phyloP scores from a whole-genome alignment of 2,797 vertebrate species.

The Leuciscus waleckii region DNA sequence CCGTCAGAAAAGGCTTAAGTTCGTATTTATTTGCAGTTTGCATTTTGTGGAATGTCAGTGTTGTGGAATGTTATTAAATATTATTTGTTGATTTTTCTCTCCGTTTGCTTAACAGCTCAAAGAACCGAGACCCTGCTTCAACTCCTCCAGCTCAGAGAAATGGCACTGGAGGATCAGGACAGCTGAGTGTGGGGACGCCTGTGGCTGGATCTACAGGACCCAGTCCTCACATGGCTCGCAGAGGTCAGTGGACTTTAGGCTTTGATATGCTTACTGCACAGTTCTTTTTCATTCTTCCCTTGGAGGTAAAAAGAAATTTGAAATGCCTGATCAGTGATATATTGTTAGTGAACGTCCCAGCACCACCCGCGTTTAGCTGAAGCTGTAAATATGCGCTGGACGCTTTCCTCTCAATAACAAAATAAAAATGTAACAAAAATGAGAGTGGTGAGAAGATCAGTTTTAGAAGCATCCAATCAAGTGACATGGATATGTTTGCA shows the following conservation, averaged over 20 bases:
- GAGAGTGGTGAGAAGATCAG: not conserved
- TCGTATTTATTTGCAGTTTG: not conserved
- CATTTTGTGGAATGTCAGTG: not conserved
- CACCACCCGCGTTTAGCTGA: not conserved
- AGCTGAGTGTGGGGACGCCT: slow-evolving; percentile 74
- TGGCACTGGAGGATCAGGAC: slow-evolving; percentile 72
- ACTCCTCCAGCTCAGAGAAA: slow-evolving; percentile 82
- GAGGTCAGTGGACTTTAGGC: slow-evolving; percentile 77
- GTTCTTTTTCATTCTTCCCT: not conserved
- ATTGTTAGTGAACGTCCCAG: not conserved
- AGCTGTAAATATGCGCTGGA: not conserved
- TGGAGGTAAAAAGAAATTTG: not conserved
- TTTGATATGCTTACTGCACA: not conserved
- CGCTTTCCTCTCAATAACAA: not conserved
- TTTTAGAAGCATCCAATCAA: not conserved
- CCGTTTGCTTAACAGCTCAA: slow-evolving; percentile 76
- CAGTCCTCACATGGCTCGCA: slow-evolving; percentile 89
- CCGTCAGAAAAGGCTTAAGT: not conserved
- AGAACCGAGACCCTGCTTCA: slow-evolving; percentile 80
- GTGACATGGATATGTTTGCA: not conserved
- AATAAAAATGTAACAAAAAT: not conserved
- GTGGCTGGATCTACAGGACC: slow-evolving; percentile 82
- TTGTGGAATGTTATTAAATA: not conserved
- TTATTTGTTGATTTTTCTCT: not conserved
- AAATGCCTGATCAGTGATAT: not conserved